Base-by-base conservation (phyloP, 2,888 invertebrate genomes). In the Platerodrilus igneus region DNA sequence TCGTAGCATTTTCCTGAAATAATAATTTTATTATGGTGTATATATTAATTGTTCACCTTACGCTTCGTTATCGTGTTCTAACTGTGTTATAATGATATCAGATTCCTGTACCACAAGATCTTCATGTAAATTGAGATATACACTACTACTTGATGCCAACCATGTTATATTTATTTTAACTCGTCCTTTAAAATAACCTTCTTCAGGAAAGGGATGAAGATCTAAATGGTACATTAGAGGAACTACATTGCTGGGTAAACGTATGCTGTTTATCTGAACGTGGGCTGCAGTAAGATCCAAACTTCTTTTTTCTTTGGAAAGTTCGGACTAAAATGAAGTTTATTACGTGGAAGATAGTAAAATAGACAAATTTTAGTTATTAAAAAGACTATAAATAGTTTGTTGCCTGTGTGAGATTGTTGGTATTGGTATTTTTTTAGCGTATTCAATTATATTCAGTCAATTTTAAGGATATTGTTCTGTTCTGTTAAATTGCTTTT, bases 231-330 rank as follows among this genome's bases (percentile, higher is more conserved):
- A 88, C 3, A 74, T 77, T 0, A 71, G 75, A 0, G 87, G 86
- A 17, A 74, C 67, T 1, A 86, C 72, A 16, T 77, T 72, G 41
- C 74, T 75, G 1, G 81, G 77, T 31, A 86, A 61, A 3, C 80
- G 73, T 2, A 71, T 73, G 48, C 83, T 83, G 48, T 79, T 74
- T 21, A 79, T 75, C 6, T 83, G 64, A 1, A 76, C 71, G 54
- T 82, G 77, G 0, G 83, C 77, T 45, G 83, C 81, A 52, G 83
- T 82, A 33, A 85, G 64, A 58, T 86, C 85, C 45, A 86, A 82
- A 57, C 85, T 85, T 31, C 79, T 66, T 47, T 56, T 60, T 13
- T 47, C 18, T 8, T 23, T 42, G 13, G 18, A 11, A 20, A 16
- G n/a, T 2, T 14, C 25, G 30, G 30, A 13, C 8, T n/a, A 9